Evolutionary conservation across 2,797 vertebrate species (phyloP).

Genomic region (Acropternis orthonyx): DNA sequence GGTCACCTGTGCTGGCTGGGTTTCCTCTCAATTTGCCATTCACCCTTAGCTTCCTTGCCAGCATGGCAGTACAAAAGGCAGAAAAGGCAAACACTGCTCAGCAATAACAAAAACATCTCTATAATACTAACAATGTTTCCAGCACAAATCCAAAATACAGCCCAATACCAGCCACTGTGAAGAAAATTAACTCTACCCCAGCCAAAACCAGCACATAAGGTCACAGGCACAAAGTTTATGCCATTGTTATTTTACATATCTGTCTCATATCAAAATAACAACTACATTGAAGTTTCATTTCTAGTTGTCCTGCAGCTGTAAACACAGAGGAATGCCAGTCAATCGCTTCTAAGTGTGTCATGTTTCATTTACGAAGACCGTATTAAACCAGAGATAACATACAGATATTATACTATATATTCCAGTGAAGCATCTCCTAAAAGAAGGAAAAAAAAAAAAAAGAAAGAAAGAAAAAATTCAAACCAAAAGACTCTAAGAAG

Average conservation of each 20-base stretch:
- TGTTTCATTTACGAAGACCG: background rate
- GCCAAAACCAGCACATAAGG: background rate
- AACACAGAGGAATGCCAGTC: background rate
- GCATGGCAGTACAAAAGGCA: rapidly evolving
- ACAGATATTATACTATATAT: background rate
- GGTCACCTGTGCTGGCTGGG: background rate
- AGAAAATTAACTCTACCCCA: background rate
- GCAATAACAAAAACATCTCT: background rate
- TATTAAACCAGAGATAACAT: background rate
- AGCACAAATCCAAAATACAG: background rate
- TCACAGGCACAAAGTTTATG: background rate
- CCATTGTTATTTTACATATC: background rate
- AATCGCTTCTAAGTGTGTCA: background rate
- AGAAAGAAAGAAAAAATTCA: background rate
- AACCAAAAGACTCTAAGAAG: background rate
- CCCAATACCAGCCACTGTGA: background rate
- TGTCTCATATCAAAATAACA: background rate
- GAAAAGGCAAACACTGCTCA: background rate
- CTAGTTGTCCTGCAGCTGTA: background rate
- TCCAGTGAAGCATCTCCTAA: background rate
- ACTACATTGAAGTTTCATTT: background rate
- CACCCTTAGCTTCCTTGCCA: background rate
- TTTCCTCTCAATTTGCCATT: rapidly evolving
- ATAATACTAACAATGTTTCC: background rate
- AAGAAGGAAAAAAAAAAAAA: background rate